These are phyloP conservation scores for Hypsibius dujardini DNA, from an alignment of 1,140 invertebrate genomes.

Conservation along the genomic window DNA sequence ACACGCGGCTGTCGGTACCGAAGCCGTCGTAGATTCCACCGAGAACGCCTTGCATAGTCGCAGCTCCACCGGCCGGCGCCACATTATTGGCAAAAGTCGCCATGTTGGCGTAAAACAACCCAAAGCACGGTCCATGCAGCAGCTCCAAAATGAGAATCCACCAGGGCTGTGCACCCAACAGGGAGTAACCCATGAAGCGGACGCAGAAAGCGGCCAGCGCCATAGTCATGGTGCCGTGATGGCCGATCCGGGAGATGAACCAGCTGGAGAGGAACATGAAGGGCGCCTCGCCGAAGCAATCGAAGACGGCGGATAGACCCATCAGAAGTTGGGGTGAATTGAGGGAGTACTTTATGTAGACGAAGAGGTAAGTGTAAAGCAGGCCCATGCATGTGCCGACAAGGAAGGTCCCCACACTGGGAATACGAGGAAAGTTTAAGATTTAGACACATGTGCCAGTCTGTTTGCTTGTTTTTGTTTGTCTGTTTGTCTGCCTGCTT, in stretches of 20 bases:
- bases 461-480: too few species aligned
- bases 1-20: conserved; percentile 5
- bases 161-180: conserved; percentile 54
- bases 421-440: background rate
- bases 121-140: conserved; percentile 66
- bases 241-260: conserved; percentile 61
- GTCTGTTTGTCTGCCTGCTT: too few species aligned
- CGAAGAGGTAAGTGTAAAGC: conserved; percentile 21
- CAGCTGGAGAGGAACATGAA: conserved; percentile 63
- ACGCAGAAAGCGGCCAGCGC: conserved; percentile 54
- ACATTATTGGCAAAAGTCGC: conserved; percentile 21
- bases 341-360: conserved; percentile 20
- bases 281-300: conserved; percentile 72
- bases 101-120: conserved; percentile 49
- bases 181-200: conserved; percentile 62
- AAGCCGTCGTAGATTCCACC: conserved; percentile 21
- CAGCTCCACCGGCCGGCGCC: conserved; percentile 21
- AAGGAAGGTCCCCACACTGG: conserved; percentile 15
- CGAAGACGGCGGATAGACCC: conserved; percentile 54
- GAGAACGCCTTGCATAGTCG: conserved; percentile 22
- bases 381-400: conserved; percentile 20
- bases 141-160: conserved; percentile 62
- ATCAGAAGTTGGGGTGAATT: conserved; percentile 46
- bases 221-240: conserved; percentile 58
- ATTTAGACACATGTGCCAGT: too few species aligned